A percentile compares a stretch with the other conserved stretches of the same genome.
phyloP scores from a whole-genome alignment of 2,888 invertebrate genomes.

The Sylvicola cinctus region DNA sequence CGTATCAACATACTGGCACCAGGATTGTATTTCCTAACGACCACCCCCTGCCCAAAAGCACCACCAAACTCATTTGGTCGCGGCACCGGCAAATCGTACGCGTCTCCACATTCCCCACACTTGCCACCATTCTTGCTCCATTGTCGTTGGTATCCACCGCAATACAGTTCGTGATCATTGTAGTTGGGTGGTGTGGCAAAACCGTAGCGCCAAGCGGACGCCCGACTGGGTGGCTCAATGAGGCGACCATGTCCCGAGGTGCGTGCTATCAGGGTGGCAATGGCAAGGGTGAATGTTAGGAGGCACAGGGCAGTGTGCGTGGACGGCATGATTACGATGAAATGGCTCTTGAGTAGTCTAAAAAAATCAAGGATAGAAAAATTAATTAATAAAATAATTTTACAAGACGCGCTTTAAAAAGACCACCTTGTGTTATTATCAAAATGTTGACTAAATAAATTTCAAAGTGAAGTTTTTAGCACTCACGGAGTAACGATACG shows the following conservation, averaged over 20 bases:
- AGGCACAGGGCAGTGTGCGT: neutral
- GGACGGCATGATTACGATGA: too few species aligned
- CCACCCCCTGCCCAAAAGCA: conserved; percentile 58
- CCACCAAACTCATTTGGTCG: conserved; percentile 69
- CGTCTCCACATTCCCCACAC: conserved; percentile 73
- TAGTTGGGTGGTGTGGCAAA: conserved; percentile 76
- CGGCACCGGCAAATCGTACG: conserved; percentile 52
- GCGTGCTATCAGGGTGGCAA: neutral
- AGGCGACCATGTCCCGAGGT: conserved; percentile 20
- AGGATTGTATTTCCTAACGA: conserved; percentile 56
- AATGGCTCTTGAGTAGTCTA: too few species aligned
- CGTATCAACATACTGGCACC: conserved; percentile 45
- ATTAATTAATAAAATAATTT: too few species aligned
- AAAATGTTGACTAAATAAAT: too few species aligned
- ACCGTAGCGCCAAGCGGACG: conserved; percentile 75
- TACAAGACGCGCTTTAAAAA: too few species aligned
- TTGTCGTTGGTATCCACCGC: conserved; percentile 70
- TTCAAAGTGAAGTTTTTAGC: too few species aligned
- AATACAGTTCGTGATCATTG: conserved; percentile 74
- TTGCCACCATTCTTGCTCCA: conserved; percentile 64
- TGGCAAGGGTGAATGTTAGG: neutral
- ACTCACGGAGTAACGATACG: too few species aligned
- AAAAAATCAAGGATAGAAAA: too few species aligned
- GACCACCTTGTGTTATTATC: too few species aligned
- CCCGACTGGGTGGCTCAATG: conserved; percentile 68